Percentiles rank a stretch among this genome's conserved stretches.
phyloP scores from a whole-genome alignment of 1,140 invertebrate genomes.

The Eciton burchellii region DNA sequence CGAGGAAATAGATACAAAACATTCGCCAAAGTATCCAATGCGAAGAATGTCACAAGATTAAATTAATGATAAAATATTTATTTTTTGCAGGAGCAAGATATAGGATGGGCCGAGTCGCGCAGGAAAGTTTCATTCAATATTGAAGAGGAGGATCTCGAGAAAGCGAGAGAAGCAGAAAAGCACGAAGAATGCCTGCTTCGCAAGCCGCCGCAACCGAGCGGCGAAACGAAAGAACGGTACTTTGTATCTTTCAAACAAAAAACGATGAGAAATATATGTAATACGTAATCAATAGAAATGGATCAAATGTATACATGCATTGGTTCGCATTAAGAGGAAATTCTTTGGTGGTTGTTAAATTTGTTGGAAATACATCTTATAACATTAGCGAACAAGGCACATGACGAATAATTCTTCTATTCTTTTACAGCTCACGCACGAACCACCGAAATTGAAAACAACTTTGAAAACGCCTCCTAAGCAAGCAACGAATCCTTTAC shows the following conservation, averaged over 20 bases:
- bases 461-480: slow-evolving; percentile 89
- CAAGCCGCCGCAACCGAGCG: slow-evolving; percentile 81
- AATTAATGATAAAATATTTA: slow-evolving; percentile 57
- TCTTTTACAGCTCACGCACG: slow-evolving; percentile 74
- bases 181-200: slow-evolving; percentile 81
- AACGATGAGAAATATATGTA: neutral
- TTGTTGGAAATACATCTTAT: neutral
- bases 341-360: neutral
- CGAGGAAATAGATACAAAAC: neutral
- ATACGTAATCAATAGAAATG: neutral
- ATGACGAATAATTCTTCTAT: neutral
- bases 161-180: slow-evolving; percentile 73
- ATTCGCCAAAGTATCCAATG: neutral
- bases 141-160: slow-evolving; percentile 79
- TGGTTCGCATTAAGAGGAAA: neutral
- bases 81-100: slow-evolving; percentile 78
- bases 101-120: slow-evolving; percentile 81
- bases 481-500: slow-evolving; percentile 93
- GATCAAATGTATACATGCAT: neutral
- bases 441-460: slow-evolving; percentile 84
- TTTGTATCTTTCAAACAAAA: neutral
- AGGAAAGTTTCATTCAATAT: slow-evolving; percentile 75
- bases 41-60: neutral
- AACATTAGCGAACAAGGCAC: neutral
- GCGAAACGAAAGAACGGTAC: slow-evolving; percentile 81